A percentile compares a stretch with the other conserved stretches of the same genome.
phyloP scores from a whole-genome alignment of 2,888 invertebrate species.

The Eilema caniola region DNA sequence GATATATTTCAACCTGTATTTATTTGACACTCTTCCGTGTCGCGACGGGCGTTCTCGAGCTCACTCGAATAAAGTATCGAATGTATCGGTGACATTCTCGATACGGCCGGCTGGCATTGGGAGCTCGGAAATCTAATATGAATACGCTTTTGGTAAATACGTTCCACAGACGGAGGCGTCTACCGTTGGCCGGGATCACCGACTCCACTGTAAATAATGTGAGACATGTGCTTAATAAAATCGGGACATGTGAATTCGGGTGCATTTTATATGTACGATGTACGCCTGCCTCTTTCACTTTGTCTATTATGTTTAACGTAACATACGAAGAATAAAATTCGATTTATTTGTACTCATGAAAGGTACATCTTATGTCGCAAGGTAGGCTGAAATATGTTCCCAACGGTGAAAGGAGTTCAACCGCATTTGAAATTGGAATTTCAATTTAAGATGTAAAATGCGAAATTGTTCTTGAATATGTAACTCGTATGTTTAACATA shows the following conservation, averaged over 20 bases:
- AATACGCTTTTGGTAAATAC: slow-evolving; percentile 83
- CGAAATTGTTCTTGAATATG: neutral
- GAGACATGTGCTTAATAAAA: slow-evolving; percentile 69
- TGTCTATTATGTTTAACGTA: slow-evolving; percentile 37
- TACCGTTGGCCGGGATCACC: slow-evolving; percentile 67
- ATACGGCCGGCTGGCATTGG: slow-evolving; percentile 76
- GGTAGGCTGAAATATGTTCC: slow-evolving; percentile 5
- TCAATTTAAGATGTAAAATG: neutral
- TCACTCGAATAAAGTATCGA: slow-evolving; percentile 82
- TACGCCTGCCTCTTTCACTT: slow-evolving; percentile 22
- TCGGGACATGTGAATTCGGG: slow-evolving; percentile 46
- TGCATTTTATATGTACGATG: slow-evolving; percentile 46
- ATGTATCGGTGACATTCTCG: slow-evolving; percentile 80
- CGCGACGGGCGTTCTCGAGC: slow-evolving; percentile 74
- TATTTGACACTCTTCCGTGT: slow-evolving; percentile 82
- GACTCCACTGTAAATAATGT: slow-evolving; percentile 68
- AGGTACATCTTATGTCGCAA: slow-evolving; percentile 2
- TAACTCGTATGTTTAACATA: neutral
- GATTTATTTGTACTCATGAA: slow-evolving; percentile 17
- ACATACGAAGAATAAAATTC: slow-evolving; percentile 18
- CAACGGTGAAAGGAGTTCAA: neutral
- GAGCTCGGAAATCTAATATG: slow-evolving; percentile 84
- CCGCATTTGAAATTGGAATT: neutral
- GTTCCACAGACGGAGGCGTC: slow-evolving; percentile 64
- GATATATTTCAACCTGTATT: slow-evolving; percentile 83